These are phyloP conservation scores for Rana temporaria DNA, from an alignment of 2,113 vertebrate genomes.

Conservation along the genomic window DNA sequence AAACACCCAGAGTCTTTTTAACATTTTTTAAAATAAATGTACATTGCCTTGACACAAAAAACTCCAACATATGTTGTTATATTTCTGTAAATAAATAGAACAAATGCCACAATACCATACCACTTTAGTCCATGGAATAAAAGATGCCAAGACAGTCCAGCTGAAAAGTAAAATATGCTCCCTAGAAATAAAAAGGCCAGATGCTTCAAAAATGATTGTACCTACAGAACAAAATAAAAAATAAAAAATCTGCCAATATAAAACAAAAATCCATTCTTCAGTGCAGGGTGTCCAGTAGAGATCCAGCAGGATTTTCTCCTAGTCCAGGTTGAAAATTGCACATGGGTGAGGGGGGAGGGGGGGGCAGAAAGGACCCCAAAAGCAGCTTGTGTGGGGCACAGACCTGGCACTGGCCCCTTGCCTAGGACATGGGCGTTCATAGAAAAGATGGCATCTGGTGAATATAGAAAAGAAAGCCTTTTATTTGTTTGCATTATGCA, in stretches of 20 bases:
- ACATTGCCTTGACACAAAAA: too few relatives aligned
- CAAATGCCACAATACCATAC: slow-evolving; percentile 22
- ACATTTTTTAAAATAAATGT: too few relatives aligned
- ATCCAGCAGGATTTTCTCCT: not conserved
- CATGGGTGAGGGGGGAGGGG: too few relatives aligned
- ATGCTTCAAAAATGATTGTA: not conserved
- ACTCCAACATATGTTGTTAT: too few relatives aligned
- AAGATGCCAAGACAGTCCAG: slow-evolving; percentile 8
- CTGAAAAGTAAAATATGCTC: not conserved
- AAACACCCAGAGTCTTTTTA: too few relatives aligned
- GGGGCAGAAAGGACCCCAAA: not conserved
- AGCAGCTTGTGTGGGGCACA: not conserved
- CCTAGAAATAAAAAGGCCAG: not conserved
- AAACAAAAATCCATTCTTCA: not conserved
- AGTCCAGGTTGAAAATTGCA: not conserved
- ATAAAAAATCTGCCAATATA: not conserved
- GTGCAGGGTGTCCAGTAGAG: not conserved
- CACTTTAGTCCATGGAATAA: slow-evolving; percentile 30
- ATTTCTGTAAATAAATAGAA: too few relatives aligned
- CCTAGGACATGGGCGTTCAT: not conserved
- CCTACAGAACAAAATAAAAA: not conserved
- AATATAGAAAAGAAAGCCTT: slow-evolving; percentile 5
- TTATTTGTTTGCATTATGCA: slow-evolving; percentile 41
- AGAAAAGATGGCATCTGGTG: slow-evolving; percentile 3
- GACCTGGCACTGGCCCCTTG: slow-evolving; percentile 11